Percentiles rank a stretch among this genome's conserved stretches.
Evolutionary conservation across 2,797 vertebrate species (phyloP).

Genomic region (Sebastes diaconus): DNA sequence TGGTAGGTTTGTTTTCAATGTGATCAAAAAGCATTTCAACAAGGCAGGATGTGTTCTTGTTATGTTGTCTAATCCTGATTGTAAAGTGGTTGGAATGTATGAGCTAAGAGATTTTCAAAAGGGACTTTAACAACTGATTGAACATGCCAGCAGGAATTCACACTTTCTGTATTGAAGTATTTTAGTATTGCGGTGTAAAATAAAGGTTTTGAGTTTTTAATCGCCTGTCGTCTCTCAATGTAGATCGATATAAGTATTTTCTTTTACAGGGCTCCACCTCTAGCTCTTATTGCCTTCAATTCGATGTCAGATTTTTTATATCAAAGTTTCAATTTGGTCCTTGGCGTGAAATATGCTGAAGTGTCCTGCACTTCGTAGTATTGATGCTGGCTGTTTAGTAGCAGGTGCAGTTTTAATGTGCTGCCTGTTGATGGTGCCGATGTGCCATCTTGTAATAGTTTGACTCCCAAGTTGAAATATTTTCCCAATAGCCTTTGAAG

Average conservation of each 20-base stretch:
- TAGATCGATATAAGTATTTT: slow-evolving; percentile 8
- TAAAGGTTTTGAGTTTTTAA: slow-evolving; percentile 76
- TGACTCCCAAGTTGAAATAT: too few species aligned
- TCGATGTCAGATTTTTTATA: neutral
- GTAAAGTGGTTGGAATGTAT: slow-evolving; percentile 62
- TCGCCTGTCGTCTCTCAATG: slow-evolving; percentile 70
- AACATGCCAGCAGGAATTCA: slow-evolving; percentile 71
- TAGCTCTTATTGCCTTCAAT: neutral
- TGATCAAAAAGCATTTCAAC: slow-evolving; percentile 45
- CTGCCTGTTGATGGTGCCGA: too few species aligned
- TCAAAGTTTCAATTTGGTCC: neutral
- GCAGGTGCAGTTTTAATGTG: too few species aligned
- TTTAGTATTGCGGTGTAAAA: slow-evolving; percentile 80
- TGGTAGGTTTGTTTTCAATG: slow-evolving; percentile 54
- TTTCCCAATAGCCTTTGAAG: accelerated
- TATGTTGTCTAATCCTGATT: slow-evolving; percentile 55
- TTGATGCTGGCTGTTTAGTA: neutral
- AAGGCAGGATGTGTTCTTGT: slow-evolving; percentile 36
- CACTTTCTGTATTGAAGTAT: slow-evolving; percentile 72
- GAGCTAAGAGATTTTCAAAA: slow-evolving; percentile 61
- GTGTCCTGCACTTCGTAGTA: neutral
- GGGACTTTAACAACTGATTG: slow-evolving; percentile 65
- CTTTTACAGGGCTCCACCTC: neutral
- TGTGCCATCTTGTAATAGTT: too few species aligned
- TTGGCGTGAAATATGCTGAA: neutral